Percentiles rank a stretch among this genome's conserved stretches.
phyloP scores from a whole-genome alignment of 2,888 invertebrate species.

The Catocala fraxini region DNA sequence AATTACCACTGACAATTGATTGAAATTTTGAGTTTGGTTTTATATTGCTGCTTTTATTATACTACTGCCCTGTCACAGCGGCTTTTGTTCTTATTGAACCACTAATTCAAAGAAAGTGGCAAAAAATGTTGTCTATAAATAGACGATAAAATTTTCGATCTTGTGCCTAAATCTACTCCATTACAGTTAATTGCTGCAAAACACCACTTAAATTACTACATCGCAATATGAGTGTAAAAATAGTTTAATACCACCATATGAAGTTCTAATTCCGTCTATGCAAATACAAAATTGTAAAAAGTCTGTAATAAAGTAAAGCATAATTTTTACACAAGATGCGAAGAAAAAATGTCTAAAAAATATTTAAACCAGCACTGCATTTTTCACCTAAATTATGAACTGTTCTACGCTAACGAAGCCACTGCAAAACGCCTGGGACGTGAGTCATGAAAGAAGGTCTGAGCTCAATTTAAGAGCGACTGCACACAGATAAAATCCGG shows the following conservation, averaged over 20 bases:
- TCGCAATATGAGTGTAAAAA: no score
- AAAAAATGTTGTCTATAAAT: no score
- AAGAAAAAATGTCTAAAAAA: constrained; percentile 15
- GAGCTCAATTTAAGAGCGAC: neutral
- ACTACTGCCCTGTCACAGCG: no score
- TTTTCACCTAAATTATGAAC: constrained; percentile 35
- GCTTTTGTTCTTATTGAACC: no score
- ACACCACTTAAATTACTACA: no score
- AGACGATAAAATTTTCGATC: no score
- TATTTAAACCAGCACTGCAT: constrained; percentile 11
- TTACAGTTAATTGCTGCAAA: no score
- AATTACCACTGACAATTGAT: no score
- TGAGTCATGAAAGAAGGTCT: constrained; percentile 29
- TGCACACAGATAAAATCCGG: constrained; percentile 1
- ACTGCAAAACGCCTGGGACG: constrained; percentile 32
- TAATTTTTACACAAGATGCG: constrained; percentile 20
- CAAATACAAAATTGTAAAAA: constrained; percentile 4
- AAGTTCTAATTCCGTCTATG: neutral
- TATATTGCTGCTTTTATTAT: no score
- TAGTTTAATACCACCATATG: neutral
- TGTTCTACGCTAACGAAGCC: constrained; percentile 40
- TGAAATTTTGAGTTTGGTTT: no score
- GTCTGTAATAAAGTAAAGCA: neutral
- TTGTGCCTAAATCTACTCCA: no score
- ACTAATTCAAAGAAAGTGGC: no score